Conservation (phyloP, 2,797 vertebrate genomes). For the Melanitta fusca region DNA sequence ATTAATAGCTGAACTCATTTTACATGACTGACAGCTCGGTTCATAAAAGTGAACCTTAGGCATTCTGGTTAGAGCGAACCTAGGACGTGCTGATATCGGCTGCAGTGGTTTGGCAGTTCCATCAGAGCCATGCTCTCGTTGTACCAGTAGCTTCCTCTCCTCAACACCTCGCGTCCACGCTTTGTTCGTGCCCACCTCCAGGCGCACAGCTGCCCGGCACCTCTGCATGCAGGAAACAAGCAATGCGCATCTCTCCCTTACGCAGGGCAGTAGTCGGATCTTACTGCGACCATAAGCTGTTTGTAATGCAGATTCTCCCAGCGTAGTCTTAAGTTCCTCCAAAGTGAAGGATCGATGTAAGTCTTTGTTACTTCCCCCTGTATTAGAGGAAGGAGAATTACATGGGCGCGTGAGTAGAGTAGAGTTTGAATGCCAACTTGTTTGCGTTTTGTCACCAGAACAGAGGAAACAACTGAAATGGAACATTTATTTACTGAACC, state of each 20-base stretch:
- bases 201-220: not conserved
- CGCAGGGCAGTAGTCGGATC: not conserved
- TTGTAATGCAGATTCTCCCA: not conserved
- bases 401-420: not conserved
- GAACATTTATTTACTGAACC: conserved; percentile 12
- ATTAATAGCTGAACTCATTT: conserved; percentile 58
- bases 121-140: not conserved
- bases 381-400: not conserved
- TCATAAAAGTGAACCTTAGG: not conserved
- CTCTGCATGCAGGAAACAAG: not conserved
- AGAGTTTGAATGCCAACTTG: not conserved
- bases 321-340: not conserved
- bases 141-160: not conserved
- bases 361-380: not conserved
- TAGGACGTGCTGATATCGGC: not conserved
- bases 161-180: not conserved
- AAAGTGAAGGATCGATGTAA: not conserved
- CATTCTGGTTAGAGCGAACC: not conserved
- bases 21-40: conserved; percentile 42
- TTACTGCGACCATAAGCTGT: not conserved
- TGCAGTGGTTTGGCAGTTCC: not conserved
- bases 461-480: conserved; percentile 2
- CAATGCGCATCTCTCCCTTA: not conserved
- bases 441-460: not conserved
- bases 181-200: not conserved